Evolutionary conservation across 2,113 vertebrate species (phyloP).

Genomic region (Herpetotheres cachinnans): DNA sequence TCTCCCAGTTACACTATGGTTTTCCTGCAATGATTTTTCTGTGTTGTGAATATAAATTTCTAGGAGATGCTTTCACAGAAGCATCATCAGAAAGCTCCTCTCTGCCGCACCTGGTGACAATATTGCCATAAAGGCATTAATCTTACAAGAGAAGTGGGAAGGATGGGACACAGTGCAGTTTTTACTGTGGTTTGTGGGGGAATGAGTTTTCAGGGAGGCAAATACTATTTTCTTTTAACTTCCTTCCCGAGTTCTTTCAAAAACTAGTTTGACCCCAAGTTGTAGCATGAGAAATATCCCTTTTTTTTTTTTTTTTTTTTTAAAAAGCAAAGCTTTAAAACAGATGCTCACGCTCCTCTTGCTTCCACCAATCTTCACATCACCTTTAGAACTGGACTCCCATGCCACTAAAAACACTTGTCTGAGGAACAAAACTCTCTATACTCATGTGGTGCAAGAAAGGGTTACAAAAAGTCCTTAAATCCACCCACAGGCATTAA

Average conservation of each 20-base stretch:
- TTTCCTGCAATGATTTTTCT: neutral
- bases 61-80: neutral
- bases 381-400: accelerated
- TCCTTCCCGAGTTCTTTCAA: neutral
- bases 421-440: neutral
- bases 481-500: no score
- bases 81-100: neutral
- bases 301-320: neutral
- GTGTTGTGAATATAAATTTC: accelerated
- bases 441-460: accelerated
- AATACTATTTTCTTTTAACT: neutral
- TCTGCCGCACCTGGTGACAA: accelerated
- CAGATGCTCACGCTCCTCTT: neutral
- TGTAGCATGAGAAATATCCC: neutral
- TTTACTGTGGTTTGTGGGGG: neutral
- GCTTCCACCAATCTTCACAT: accelerated
- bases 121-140: accelerated
- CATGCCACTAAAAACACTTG: neutral
- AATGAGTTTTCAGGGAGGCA: neutral
- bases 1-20: accelerated
- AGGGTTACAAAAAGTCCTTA: neutral
- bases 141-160: neutral
- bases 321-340: neutral
- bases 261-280: neutral
- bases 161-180: accelerated